These are phyloP conservation scores for Pandemis cinnamomeana DNA, from an alignment of 2,888 invertebrate genomes.

Conservation along the genomic window DNA sequence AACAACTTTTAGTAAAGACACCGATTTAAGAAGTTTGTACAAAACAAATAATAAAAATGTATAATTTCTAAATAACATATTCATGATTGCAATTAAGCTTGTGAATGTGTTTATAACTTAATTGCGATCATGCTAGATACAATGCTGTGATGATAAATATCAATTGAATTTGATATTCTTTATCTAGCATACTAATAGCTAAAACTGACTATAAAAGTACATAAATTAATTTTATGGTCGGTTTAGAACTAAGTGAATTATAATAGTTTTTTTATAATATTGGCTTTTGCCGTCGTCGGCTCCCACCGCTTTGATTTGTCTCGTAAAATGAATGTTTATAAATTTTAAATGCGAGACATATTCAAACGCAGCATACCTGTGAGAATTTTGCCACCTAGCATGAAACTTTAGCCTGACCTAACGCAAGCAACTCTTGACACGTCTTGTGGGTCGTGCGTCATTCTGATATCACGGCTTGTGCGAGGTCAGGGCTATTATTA, in stretches of 20 bases:
- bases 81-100: conserved; percentile 19
- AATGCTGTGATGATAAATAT: conserved; percentile 17
- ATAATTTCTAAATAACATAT: background rate
- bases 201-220: background rate
- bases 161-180: conserved; percentile 15
- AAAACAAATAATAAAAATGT: conserved; percentile 19
- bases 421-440: conserved; percentile 15
- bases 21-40: background rate
- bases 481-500: conserved; percentile 24
- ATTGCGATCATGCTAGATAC: conserved; percentile 14
- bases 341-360: conserved; percentile 4
- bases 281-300: conserved; percentile 34
- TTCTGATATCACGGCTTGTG: conserved; percentile 13
- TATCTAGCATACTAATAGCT: conserved; percentile 1
- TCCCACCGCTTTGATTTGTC: conserved; percentile 18
- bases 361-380: conserved; percentile 17
- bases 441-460: background rate
- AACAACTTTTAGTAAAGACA: background rate
- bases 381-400: conserved; percentile 41
- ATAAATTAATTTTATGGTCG: background rate
- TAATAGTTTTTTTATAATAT: conserved; percentile 15
- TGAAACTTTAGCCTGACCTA: conserved; percentile 40
- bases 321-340: conserved; percentile 1
- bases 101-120: background rate
- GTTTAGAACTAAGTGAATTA: conserved; percentile 24